phyloP scores from a whole-genome alignment of 2,888 invertebrate species.

The Ecliptopera silaceata region DNA sequence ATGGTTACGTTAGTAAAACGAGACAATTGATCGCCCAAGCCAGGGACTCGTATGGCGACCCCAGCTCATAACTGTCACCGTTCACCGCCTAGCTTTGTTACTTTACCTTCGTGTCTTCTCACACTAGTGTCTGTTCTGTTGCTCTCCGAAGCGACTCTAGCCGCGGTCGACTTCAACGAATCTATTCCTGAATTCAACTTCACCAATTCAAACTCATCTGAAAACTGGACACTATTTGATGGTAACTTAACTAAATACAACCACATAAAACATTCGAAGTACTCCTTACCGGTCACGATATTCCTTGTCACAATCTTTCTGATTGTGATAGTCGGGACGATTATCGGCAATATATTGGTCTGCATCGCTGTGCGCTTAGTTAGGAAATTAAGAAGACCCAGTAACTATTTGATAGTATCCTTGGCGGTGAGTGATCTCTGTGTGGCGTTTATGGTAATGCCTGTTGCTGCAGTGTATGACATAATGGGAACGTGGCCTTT shows the following conservation, averaged over 20 bases:
- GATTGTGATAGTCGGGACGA: constrained; percentile 90
- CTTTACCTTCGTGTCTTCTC: constrained; percentile 81
- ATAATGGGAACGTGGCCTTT: constrained; percentile 97
- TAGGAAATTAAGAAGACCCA: constrained; percentile 93
- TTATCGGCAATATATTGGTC: constrained; percentile 95
- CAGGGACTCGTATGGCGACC: constrained; percentile 82
- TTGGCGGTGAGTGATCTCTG: constrained; percentile 98
- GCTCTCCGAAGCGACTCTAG: constrained; percentile 55
- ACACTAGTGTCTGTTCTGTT: constrained; percentile 68
- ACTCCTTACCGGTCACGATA: constrained; percentile 80
- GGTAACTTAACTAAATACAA: constrained; percentile 54
- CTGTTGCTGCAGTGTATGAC: constrained; percentile 97
- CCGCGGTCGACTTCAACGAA: constrained; percentile 61
- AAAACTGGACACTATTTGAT: constrained; percentile 66
- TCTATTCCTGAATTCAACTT: constrained; percentile 51
- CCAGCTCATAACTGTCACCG: constrained; percentile 69
- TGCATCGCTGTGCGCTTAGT: constrained; percentile 98
- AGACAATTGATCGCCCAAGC: constrained; percentile 65
- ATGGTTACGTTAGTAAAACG: constrained; percentile 70
- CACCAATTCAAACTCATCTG: constrained; percentile 58
- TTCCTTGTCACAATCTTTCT: constrained; percentile 88
- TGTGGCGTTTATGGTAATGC: constrained; percentile 98
- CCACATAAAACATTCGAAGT: constrained; percentile 72
- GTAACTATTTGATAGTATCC: constrained; percentile 96
- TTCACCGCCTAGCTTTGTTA: constrained; percentile 81